A percentile compares a stretch with the other conserved stretches of the same genome.
phyloP scores from a whole-genome alignment of 2,888 invertebrate species.

The Homarus gammarus region DNA sequence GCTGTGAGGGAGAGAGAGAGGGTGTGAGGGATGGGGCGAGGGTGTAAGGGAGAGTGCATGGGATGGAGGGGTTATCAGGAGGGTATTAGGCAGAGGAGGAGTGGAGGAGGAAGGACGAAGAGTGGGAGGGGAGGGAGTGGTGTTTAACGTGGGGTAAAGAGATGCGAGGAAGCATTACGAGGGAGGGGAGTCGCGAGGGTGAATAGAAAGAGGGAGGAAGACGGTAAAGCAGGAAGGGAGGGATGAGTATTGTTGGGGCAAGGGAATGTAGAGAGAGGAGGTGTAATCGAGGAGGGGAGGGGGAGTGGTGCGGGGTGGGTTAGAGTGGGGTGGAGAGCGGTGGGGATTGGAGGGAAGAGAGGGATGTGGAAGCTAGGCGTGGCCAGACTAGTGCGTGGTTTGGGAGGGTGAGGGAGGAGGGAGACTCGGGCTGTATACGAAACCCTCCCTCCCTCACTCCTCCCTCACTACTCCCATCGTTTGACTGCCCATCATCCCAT shows the following conservation, averaged over 20 bases:
- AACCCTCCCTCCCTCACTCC: too few relatives aligned
- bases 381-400: constrained; percentile 9
- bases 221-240: not conserved
- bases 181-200: not conserved
- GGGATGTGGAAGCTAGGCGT: not conserved
- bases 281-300: too few relatives aligned
- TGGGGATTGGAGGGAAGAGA: not conserved
- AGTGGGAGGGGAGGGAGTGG: too few relatives aligned
- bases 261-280: not conserved
- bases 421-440: too few relatives aligned
- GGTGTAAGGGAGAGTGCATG: too few relatives aligned
- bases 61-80: too few relatives aligned
- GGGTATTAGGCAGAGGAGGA: too few relatives aligned
- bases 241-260: not conserved
- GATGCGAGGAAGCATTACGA: not conserved
- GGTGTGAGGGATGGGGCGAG: not conserved
- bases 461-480: too few relatives aligned
- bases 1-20: not conserved
- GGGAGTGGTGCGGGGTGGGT: not conserved
- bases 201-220: not conserved
- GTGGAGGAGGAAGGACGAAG: too few relatives aligned
- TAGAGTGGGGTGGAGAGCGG: not conserved
- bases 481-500: too few relatives aligned
- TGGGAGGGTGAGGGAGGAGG: too few relatives aligned
- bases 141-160: too few relatives aligned